Evolutionary conservation across 2,113 vertebrate genomes (phyloP).

Genomic region (Antechinus stuartii): DNA sequence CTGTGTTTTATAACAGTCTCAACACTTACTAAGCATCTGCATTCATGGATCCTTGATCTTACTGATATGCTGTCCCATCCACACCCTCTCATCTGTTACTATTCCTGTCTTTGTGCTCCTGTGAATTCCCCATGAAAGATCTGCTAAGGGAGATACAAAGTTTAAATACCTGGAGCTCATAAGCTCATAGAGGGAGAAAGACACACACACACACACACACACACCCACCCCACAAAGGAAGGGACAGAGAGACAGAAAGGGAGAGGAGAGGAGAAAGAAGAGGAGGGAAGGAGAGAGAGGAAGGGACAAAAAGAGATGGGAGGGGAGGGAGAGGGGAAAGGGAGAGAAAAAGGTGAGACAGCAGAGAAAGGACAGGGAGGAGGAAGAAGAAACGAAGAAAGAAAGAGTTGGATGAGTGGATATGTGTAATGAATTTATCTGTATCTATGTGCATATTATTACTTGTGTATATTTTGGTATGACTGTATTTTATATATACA

Average conservation of each 20-base stretch:
- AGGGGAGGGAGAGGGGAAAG: no score
- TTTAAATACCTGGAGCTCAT: background rate
- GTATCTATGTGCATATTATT: background rate
- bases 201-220: no score
- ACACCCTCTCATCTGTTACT: background rate
- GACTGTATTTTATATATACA: background rate
- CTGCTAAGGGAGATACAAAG: background rate
- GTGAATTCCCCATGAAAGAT: background rate
- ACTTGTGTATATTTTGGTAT: background rate
- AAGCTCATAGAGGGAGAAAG: background rate
- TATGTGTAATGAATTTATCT: background rate
- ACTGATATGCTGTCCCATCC: background rate
- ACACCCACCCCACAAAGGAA: accelerated
- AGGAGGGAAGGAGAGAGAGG: no score
- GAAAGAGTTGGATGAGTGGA: no score
- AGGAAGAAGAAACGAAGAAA: no score
- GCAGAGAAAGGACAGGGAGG: no score
- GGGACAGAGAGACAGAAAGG: no score
- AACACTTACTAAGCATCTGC: background rate
- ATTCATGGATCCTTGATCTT: background rate
- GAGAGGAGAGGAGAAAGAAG: accelerated
- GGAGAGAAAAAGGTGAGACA: no score
- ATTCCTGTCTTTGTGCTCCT: background rate
- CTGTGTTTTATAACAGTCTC: background rate
- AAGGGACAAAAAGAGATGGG: no score